These are phyloP conservation scores for Sanderia malayensis DNA, from an alignment of 30 jellyfish, hydroid and myxozoan genomes.

Conservation along the genomic window DNA sequence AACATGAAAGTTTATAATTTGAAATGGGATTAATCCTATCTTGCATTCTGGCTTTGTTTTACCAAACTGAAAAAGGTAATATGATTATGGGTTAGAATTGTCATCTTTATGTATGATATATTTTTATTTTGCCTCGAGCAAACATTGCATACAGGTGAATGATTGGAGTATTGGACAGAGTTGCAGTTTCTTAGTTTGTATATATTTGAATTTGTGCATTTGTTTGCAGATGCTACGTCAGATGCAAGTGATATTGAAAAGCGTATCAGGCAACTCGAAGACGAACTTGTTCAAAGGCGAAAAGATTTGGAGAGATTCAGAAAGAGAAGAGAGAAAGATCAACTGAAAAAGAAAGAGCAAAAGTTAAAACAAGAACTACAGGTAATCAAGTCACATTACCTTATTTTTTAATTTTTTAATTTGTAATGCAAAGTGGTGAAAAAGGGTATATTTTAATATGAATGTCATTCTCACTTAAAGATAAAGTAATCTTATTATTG, in stretches of 20 bases:
- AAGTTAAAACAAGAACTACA: constrained; percentile 72
- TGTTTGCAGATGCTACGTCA: constrained; percentile 84
- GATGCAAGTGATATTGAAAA: constrained; percentile 96
- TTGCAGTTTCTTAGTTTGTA: neutral
- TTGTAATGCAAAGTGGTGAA: too few relatives aligned
- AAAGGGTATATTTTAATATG: too few relatives aligned
- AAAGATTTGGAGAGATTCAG: constrained; percentile 81
- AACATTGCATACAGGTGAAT: too few relatives aligned
- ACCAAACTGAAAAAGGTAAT: neutral
- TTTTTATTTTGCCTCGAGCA: too few relatives aligned
- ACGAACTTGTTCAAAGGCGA: constrained; percentile 61
- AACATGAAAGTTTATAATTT: neutral
- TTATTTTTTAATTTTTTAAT: too few relatives aligned
- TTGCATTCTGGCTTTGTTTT: neutral
- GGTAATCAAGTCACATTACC: too few relatives aligned
- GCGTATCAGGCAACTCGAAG: constrained; percentile 86
- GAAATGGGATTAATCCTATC: neutral
- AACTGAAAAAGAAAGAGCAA: constrained; percentile 78
- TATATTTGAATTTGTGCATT: neutral
- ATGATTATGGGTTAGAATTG: too few relatives aligned
- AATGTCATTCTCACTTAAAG: neutral
- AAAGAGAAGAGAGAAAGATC: constrained; percentile 80
- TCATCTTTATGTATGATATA: too few relatives aligned
- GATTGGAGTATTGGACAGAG: neutral
- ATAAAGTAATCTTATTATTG: too few relatives aligned